Base-by-base conservation (phyloP, 2,888 invertebrate species). In the Drosophila aldrichi region DNA sequence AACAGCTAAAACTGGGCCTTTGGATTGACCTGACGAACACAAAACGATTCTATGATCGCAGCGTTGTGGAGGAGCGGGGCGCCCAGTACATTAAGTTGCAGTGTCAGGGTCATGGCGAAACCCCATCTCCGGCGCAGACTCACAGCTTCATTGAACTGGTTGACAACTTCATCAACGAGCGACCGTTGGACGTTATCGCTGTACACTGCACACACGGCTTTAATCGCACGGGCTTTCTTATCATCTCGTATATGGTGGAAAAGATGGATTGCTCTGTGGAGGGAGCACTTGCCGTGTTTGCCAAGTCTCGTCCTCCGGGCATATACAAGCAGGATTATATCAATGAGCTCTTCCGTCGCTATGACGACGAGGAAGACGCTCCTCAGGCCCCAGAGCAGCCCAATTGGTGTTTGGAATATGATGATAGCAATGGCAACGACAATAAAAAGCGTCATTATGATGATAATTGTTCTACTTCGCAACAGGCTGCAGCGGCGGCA, bases 21-120 rank as follows among this genome's bases (percentile, higher is more conserved):
- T 98, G 99, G 97, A 96, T 99, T 73, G 99, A 99, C 93, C 94
- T 99, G 76, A 99, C 99, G 1, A 98, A 99, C 91, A 99, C 99
- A 0, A 95, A 94, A 72, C 94, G 99, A 66, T 99, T 98, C 93
- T 99, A 99, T 92, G 95, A 97, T 88, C 96, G 96, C 75, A 92
- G 94, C n/a, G 95, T 96, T 69, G 94, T 99, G 29, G 97, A 97
- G 90, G 93, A 94, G 2, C 93, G 95, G 64, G 96, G 95, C 16
- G 96, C 97, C 92, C 95, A 95, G 92, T 99, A 99, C 93, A 93
- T 97, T 3, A 99, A 99, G 92, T 92, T 99, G 70, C 95, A 96
- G 82, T 98, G 99, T 92, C 94, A 96, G 79, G 98, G 99, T 0
- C 98, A 98, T 92, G 98, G 97, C 0, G 98, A 98, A 93, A 96